Conservation (phyloP, 2,113 vertebrate species). For the Cranoglanis bouderius region DNA sequence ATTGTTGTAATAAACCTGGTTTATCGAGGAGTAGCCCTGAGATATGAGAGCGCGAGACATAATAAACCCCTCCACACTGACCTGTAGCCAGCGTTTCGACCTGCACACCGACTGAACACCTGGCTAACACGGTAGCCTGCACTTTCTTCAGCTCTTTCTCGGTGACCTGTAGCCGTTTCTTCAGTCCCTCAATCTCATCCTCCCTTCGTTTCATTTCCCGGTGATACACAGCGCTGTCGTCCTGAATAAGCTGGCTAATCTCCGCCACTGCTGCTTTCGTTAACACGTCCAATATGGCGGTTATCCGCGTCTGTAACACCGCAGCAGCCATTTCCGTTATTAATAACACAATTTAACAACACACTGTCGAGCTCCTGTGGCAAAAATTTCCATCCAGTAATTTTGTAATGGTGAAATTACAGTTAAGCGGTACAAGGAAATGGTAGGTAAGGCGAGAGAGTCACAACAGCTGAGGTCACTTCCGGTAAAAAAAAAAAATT, state of each 20-base stretch:
- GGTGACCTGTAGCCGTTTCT: conserved; percentile 37
- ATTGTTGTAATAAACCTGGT: not conserved
- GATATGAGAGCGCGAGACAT: not conserved
- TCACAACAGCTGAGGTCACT: not conserved
- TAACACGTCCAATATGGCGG: conserved; percentile 53
- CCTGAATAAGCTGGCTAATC: conserved; percentile 52
- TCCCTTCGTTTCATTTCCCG: conserved; percentile 41
- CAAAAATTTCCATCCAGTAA: not conserved
- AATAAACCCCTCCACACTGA: not conserved
- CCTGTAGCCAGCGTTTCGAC: conserved; percentile 24
- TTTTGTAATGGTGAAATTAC: no score
- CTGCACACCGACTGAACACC: conserved; percentile 29
- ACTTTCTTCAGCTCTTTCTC: conserved; percentile 41
- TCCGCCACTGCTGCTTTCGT: conserved; percentile 53
- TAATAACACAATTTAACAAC: not conserved
- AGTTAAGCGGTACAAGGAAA: not conserved
- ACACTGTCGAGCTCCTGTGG: not conserved
- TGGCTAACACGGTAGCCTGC: not conserved
- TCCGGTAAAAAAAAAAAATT: not conserved
- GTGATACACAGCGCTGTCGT: conserved; percentile 42
- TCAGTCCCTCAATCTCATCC: conserved; percentile 50
- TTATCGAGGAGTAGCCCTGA: not conserved
- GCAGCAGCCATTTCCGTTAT: conserved; percentile 10
- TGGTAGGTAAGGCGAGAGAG: no score
- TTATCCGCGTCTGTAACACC: conserved; percentile 46